A percentile compares a stretch with the other conserved stretches of the same genome.
Evolutionary conservation across 2,797 vertebrate species (phyloP).

Genomic region (Babyrousa celebensis): DNA sequence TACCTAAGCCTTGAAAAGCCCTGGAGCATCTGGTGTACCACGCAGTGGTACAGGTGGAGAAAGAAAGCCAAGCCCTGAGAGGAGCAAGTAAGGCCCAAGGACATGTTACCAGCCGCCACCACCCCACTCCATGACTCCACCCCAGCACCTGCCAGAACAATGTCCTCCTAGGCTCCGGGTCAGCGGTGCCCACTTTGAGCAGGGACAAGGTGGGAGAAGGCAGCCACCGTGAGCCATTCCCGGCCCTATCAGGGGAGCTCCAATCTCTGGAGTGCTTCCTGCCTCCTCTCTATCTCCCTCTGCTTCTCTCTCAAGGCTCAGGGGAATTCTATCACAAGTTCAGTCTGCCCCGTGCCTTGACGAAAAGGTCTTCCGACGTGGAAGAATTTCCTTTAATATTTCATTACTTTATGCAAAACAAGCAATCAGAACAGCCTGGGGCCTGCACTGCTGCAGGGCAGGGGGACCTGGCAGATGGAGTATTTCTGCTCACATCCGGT

Average conservation of each 20-base stretch:
- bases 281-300: background rate
- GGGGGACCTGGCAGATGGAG: background rate
- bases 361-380: slow-evolving; percentile 16
- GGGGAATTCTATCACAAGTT: background rate
- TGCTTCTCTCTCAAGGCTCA: background rate
- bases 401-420: slow-evolving; percentile 54
- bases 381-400: slow-evolving; percentile 69
- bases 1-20: background rate
- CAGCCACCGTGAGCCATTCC: background rate
- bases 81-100: background rate
- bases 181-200: background rate
- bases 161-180: background rate
- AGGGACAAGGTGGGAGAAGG: background rate
- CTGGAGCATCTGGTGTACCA: background rate
- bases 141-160: background rate
- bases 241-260: background rate
- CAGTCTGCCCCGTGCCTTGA: background rate
- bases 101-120: background rate
- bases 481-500: background rate
- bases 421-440: background rate
- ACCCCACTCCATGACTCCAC: background rate
- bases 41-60: background rate
- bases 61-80: background rate
- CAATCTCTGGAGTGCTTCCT: background rate
- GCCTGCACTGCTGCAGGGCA: background rate